Percentiles rank a stretch among this genome's conserved stretches.
Conservation (phyloP, 2,113 vertebrate genomes). For the Cariama cristata region DNA sequence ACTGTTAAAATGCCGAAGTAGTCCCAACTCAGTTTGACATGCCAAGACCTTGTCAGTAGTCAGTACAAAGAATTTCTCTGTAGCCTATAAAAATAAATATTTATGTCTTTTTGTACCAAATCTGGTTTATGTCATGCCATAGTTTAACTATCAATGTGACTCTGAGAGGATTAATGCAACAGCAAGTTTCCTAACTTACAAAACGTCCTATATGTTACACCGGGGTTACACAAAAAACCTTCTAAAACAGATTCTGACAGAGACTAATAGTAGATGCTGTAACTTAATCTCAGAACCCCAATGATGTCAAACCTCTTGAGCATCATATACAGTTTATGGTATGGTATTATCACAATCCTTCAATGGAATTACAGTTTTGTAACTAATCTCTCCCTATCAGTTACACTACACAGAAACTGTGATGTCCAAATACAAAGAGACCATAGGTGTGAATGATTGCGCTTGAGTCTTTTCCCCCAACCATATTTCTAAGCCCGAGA, state of each 20-base stretch:
- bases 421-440: conserved; percentile 65
- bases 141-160: neutral
- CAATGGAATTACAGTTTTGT: conserved; percentile 74
- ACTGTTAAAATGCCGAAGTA: neutral
- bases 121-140: neutral
- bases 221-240: conserved; percentile 52
- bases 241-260: conserved; percentile 50
- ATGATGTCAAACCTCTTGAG: conserved; percentile 73
- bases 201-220: conserved; percentile 64
- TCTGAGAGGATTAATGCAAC: neutral
- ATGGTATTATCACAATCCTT: conserved; percentile 62
- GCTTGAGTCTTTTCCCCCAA: conserved; percentile 50
- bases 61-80: neutral
- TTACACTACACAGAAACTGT: conserved; percentile 73
- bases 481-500: conserved; percentile 68
- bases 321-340: conserved; percentile 61
- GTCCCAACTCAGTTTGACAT: neutral
- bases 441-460: conserved; percentile 75
- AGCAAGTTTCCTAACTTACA: conserved; percentile 39
- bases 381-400: conserved; percentile 77
- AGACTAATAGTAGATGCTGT: conserved; percentile 53
- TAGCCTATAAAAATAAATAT: neutral
- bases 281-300: conserved; percentile 65
- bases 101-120: conserved; percentile 4
- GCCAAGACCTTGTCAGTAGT: neutral